phyloP scores from a whole-genome alignment of 1,140 invertebrate genomes.

The Bombus terrestris region DNA sequence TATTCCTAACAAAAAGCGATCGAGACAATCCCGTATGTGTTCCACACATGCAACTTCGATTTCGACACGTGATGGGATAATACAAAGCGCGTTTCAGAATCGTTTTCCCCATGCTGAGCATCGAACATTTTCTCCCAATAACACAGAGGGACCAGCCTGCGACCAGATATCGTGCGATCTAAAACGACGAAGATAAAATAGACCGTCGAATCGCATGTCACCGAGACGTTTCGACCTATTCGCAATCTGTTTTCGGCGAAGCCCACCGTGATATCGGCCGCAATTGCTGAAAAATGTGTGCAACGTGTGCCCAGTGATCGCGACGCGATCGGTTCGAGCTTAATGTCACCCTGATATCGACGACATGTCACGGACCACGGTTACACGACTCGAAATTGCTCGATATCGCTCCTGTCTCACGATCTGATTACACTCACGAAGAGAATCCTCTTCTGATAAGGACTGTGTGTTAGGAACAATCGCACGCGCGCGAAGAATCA shows the following conservation, averaged over 20 bases:
- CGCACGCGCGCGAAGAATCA: background rate
- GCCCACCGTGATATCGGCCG: slow-evolving; percentile 41
- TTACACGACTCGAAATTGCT: slow-evolving; percentile 13
- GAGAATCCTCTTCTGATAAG: slow-evolving; percentile 57
- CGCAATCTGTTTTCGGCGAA: slow-evolving; percentile 41
- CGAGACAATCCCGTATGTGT: background rate
- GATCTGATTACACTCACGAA: slow-evolving; percentile 68
- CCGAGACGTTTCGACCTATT: slow-evolving; percentile 55
- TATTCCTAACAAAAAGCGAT: background rate
- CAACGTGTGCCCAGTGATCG: slow-evolving; percentile 26
- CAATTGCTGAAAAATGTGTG: slow-evolving; percentile 32
- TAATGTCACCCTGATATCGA: slow-evolving; percentile 43
- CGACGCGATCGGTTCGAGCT: slow-evolving; percentile 26
- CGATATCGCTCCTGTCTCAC: slow-evolving; percentile 55
- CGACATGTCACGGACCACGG: slow-evolving; percentile 8
- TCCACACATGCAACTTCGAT: slow-evolving; percentile 3
- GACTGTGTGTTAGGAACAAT: slow-evolving; percentile 22
- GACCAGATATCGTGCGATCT: slow-evolving; percentile 27
- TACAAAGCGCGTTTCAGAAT: background rate
- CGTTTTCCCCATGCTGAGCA: background rate
- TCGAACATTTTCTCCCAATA: slow-evolving; percentile 13
- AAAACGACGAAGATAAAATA: slow-evolving; percentile 35
- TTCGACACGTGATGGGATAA: background rate
- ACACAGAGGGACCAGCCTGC: background rate
- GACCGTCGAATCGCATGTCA: slow-evolving; percentile 58